These are phyloP conservation scores for Chitala chitala DNA, from an alignment of 2,113 vertebrate genomes.

Conservation along the genomic window DNA sequence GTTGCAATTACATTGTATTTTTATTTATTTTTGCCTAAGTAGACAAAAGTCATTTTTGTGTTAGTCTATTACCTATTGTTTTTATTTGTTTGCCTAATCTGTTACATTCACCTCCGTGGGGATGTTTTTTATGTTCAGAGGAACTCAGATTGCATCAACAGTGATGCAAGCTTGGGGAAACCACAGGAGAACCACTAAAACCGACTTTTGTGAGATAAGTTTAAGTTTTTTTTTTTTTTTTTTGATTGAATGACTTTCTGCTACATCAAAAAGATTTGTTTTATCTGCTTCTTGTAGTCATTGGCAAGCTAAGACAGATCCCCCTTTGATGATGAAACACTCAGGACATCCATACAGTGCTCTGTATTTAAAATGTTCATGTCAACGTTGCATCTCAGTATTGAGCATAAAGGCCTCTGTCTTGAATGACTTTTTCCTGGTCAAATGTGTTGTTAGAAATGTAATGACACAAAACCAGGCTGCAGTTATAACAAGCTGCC, in stretches of 20 bases:
- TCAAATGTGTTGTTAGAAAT: constrained; percentile 4
- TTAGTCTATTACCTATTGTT: not conserved
- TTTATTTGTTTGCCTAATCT: not conserved
- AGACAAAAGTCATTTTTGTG: not conserved
- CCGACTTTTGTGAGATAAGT: constrained; percentile 62
- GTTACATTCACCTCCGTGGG: not conserved
- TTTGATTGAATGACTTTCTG: constrained; percentile 67
- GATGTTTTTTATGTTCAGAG: not conserved
- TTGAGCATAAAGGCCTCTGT: constrained; percentile 37
- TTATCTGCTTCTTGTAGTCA: constrained; percentile 70
- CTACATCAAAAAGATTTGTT: constrained; percentile 74
- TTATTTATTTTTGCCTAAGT: not conserved
- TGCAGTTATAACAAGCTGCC: too few species aligned
- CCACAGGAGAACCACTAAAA: constrained; percentile 32
- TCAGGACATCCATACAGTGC: constrained; percentile 66
- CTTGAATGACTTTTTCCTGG: constrained; percentile 24
- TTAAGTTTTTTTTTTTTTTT: constrained; percentile 66
- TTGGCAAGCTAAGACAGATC: constrained; percentile 60
- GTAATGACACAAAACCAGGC: not conserved
- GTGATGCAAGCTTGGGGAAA: constrained; percentile 32
- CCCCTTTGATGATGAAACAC: constrained; percentile 74
- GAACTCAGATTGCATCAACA: constrained; percentile 7
- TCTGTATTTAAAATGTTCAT: constrained; percentile 48
- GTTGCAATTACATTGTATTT: not conserved
- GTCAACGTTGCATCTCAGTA: constrained; percentile 48